Base-by-base conservation (phyloP, 2,113 vertebrate genomes). In the Ailurus styani region DNA sequence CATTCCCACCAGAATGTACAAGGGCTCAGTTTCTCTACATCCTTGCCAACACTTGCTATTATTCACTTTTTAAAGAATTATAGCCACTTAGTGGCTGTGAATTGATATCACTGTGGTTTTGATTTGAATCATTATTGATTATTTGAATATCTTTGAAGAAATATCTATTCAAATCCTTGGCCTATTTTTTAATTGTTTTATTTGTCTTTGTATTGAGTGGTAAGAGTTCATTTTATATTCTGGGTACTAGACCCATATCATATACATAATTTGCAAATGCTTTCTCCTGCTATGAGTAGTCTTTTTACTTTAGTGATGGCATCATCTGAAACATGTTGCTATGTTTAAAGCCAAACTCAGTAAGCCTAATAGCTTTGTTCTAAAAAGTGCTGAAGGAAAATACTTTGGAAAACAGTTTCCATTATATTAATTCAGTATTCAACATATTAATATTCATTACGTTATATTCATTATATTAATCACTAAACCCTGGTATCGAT, bases 341-440 rank as follows among this genome's bases (percentile, higher is more conserved):
- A 99, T 99, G 98, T 99, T 99, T 98, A 99, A 99, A 98, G 99
- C 99, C 98, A 99, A 99, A 98, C 99, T 99, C 98, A 99, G 99
- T 98, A 99, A 99, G 93, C 99, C 99, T 13, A 99, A 99, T 45
- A 99, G 99, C 68, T 99, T 99, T 99, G 99, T 99, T 50, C 98
- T 99, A 97, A 99, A 99, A 97, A 99, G 99, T 96, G 99, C 99
- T 68, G 99, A 99, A 98, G 99, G 99, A 64, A 90, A 84, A 98
- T 99, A 98, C 99, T 99, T 95, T 99, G 31, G 62, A 66, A 66
- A 66, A 66, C 62, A 66, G 99, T 94, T 99, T 99, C 98, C 99
- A 99, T 97, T 99, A 99, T 84, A 99, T 99, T 97, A 99, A 99
- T 97, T 66, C 31, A 34, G 62, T 66, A 66, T 34, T 66, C 62